Conservation (phyloP, 1,140 invertebrate genomes). For the Pseudobourletiella spinata region DNA sequence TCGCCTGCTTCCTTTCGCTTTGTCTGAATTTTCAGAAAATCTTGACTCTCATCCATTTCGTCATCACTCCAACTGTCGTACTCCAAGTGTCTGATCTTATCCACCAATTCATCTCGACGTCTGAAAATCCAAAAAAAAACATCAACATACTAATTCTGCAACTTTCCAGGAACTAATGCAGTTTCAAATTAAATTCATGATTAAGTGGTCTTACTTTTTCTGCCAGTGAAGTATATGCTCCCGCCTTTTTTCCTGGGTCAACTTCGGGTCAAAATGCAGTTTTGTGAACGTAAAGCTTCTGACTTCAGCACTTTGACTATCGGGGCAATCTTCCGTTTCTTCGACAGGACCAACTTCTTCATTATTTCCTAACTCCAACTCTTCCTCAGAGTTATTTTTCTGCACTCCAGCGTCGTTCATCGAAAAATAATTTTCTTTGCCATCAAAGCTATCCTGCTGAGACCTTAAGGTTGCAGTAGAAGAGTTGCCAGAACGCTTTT, state of each 20-base stretch:
- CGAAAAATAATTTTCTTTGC: background rate
- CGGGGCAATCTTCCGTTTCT: background rate
- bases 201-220: slow-evolving; percentile 14
- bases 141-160: too few species aligned
- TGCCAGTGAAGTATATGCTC: slow-evolving; percentile 25
- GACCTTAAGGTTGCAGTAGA: too few species aligned
- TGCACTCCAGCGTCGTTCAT: background rate
- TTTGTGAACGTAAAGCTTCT: background rate
- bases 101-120: slow-evolving; percentile 24
- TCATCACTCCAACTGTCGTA: slow-evolving; percentile 22
- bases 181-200: background rate
- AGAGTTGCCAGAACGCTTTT: too few species aligned
- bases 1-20: background rate
- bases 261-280: slow-evolving; percentile 12
- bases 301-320: background rate
- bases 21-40: slow-evolving; percentile 15
- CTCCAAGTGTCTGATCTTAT: slow-evolving; percentile 32
- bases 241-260: slow-evolving; percentile 22
- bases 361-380: background rate
- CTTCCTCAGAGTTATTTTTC: background rate
- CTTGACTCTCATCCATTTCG: slow-evolving; percentile 22
- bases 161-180: too few species aligned
- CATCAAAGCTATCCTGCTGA: too few species aligned
- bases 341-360: too few species aligned
- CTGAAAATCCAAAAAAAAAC: slow-evolving; percentile 17